These are phyloP conservation scores for Cephalotes varians DNA, from an alignment of 2,888 invertebrate species.

Conservation along the genomic window DNA sequence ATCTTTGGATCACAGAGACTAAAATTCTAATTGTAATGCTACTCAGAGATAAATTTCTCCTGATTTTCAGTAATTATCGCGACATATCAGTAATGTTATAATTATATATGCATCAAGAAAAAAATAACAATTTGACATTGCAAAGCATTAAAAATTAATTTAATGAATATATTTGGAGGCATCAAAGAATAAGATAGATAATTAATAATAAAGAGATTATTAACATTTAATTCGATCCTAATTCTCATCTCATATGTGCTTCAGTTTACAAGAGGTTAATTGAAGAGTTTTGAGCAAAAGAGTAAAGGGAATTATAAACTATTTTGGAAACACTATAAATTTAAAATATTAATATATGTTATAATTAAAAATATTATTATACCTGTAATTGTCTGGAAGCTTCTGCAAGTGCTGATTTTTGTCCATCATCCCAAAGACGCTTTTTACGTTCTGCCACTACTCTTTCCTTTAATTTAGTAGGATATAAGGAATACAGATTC, in stretches of 20 bases:
- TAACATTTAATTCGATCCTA: not conserved
- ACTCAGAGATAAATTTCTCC: constrained; percentile 32
- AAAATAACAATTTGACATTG: not conserved
- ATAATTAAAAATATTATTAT: constrained; percentile 26
- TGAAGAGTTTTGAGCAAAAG: not conserved
- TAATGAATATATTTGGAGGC: not conserved
- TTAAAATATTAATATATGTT: not conserved
- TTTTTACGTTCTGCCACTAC: constrained; percentile 92
- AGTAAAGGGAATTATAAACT: not conserved
- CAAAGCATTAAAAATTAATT: not conserved
- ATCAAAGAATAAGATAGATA: not conserved
- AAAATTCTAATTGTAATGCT: constrained; percentile 76
- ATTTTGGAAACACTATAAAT: not conserved
- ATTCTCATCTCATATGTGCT: not conserved
- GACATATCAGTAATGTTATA: not conserved
- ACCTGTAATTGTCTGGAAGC: constrained; percentile 91
- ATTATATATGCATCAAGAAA: not conserved
- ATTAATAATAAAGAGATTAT: constrained; percentile 13
- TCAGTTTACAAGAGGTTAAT: not conserved
- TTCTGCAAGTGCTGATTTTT: constrained; percentile 93
- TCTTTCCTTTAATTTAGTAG: constrained; percentile 93
- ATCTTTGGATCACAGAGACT: constrained; percentile 82
- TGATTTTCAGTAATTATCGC: constrained; percentile 7
- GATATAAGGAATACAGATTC: constrained; percentile 94
- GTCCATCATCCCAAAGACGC: constrained; percentile 94